Percentiles rank a stretch among this genome's conserved stretches.
Conservation (phyloP, 2,888 invertebrate species). For the Orchestes rusci region DNA sequence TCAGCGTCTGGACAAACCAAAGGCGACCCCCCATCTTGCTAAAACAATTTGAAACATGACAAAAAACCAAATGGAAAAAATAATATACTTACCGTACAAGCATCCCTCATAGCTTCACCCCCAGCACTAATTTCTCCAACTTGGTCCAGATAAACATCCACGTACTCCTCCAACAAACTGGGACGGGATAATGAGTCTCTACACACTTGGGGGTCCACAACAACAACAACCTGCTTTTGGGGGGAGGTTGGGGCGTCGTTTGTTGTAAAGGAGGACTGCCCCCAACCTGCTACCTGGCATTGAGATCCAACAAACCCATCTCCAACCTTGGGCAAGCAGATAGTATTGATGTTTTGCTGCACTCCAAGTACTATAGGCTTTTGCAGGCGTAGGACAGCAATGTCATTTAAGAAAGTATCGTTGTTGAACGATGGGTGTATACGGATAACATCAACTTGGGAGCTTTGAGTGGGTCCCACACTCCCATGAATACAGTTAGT, state of each 20-base stretch:
- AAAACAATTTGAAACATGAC: neutral
- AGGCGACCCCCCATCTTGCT: conserved; percentile 72
- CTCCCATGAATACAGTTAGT: conserved; percentile 33
- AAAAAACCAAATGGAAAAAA: conserved; percentile 3
- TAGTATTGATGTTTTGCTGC: conserved; percentile 51
- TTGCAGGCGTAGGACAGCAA: conserved; percentile 70
- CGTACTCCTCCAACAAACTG: conserved; percentile 32
- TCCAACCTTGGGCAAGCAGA: conserved; percentile 51
- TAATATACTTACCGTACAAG: conserved; percentile 38
- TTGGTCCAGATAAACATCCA: conserved; percentile 37
- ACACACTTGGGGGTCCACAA: conserved; percentile 53
- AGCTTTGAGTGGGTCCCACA: conserved; percentile 31
- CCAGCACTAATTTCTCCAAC: conserved; percentile 45
- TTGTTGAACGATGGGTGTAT: conserved; percentile 60
- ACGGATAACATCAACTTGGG: conserved; percentile 30
- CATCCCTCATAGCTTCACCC: conserved; percentile 35
- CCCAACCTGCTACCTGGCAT: conserved; percentile 80
- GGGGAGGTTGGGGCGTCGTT: conserved; percentile 47
- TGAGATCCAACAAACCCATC: conserved; percentile 24
- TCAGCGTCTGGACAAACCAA: conserved; percentile 49
- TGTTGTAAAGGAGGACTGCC: conserved; percentile 63
- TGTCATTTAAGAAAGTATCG: conserved; percentile 59
- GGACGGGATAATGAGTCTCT: conserved; percentile 32
- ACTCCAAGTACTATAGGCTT: conserved; percentile 49
- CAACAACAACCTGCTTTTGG: conserved; percentile 68